phyloP scores from a whole-genome alignment of 2,888 invertebrate species.

The Leucoptera coffeella region DNA sequence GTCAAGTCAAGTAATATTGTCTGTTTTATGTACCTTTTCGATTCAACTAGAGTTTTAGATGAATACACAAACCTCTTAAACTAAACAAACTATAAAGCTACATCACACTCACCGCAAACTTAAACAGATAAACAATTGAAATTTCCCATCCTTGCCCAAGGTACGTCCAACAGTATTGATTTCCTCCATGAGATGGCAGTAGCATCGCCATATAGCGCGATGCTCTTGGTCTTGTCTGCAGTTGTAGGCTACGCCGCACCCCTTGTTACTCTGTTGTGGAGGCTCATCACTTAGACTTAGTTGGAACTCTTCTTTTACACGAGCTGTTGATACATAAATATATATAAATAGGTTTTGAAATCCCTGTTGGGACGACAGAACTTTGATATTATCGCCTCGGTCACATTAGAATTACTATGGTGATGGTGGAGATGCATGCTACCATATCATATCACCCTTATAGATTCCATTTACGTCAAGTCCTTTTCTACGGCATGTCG shows the following conservation, averaged over 20 bases:
- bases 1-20: too few species aligned
- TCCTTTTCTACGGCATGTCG: too few species aligned
- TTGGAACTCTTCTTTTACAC: conserved; percentile 77
- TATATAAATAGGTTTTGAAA: too few species aligned
- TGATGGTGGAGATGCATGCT: too few species aligned
- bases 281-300: conserved; percentile 61
- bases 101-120: conserved; percentile 66
- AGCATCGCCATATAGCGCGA: conserved; percentile 77
- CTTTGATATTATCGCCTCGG: too few species aligned
- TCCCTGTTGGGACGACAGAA: too few species aligned
- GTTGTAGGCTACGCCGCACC: conserved; percentile 33
- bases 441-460: too few species aligned
- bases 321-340: conserved; percentile 38
- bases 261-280: conserved; percentile 17
- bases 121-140: conserved; percentile 93
- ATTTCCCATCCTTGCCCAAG: conserved; percentile 97
- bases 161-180: conserved; percentile 74
- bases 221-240: conserved; percentile 47
- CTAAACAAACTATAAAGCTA: not conserved
- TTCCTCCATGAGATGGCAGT: conserved; percentile 84
- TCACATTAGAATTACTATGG: too few species aligned
- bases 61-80: not conserved
- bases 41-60: too few species aligned
- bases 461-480: too few species aligned
- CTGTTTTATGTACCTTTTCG: too few species aligned